These are phyloP conservation scores for Eupithecia pulchellata DNA, from an alignment of 2,888 invertebrate species.

Conservation along the genomic window DNA sequence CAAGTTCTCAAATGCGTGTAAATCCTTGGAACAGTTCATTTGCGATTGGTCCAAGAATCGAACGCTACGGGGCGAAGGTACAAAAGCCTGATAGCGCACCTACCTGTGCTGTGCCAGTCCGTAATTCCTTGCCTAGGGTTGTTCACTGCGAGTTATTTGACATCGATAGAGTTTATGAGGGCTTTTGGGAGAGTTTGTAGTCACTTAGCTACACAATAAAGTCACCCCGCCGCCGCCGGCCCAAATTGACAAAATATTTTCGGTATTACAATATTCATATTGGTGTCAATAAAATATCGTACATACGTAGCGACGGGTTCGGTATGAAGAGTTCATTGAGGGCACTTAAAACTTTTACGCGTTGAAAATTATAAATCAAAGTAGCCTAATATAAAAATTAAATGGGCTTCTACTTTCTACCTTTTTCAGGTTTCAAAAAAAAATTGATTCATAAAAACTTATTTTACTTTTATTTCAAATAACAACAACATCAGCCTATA, in stretches of 20 bases:
- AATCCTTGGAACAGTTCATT: slow-evolving; percentile 49
- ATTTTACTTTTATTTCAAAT: neutral
- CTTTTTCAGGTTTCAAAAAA: neutral
- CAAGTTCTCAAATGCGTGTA: neutral
- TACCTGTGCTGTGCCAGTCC: slow-evolving; percentile 65
- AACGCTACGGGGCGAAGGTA: slow-evolving; percentile 71
- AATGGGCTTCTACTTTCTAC: too few relatives aligned
- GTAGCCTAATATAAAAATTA: neutral
- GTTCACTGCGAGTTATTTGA: slow-evolving; percentile 36
- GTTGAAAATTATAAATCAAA: neutral
- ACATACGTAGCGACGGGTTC: neutral
- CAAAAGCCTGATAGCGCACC: slow-evolving; percentile 77
- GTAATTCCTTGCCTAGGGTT: slow-evolving; percentile 58
- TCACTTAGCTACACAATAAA: neutral
- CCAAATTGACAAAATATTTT: neutral
- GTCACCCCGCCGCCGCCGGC: too few relatives aligned
- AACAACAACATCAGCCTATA: too few relatives aligned
- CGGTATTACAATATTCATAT: neutral
- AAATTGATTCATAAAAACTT: neutral
- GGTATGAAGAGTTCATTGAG: neutral
- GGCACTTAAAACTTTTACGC: neutral
- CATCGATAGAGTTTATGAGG: slow-evolving; percentile 66
- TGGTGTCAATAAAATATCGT: neutral
- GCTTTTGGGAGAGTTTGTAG: neutral
- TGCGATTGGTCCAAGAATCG: slow-evolving; percentile 63